Percentiles rank a stretch among this genome's conserved stretches.
Conservation (phyloP, 2,797 vertebrate genomes). For the Ispidina picta region DNA sequence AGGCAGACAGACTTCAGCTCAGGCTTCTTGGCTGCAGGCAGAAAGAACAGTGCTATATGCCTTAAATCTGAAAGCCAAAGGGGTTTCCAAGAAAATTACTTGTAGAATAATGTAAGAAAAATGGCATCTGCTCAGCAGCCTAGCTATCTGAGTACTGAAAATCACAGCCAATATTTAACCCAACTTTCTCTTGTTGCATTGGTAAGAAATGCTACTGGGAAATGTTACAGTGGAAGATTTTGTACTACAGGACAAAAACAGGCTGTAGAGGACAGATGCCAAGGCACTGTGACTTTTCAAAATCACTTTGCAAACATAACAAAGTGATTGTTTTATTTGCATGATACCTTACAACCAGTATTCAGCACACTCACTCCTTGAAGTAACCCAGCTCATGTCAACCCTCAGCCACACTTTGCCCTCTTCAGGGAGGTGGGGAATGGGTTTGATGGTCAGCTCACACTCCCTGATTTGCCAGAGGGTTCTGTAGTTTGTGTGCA, state of each 20-base stretch:
- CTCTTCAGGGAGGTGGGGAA: neutral
- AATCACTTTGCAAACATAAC: neutral
- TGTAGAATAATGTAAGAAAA: neutral
- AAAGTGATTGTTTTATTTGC: neutral
- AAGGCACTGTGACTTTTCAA: neutral
- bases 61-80: neutral
- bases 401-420: rapidly evolving
- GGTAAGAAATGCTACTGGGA: neutral
- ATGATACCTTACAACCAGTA: neutral
- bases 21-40: neutral
- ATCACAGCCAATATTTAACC: neutral
- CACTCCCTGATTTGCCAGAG: rapidly evolving
- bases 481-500: neutral
- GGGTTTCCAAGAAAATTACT: neutral
- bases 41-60: neutral
- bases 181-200: neutral
- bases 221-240: neutral
- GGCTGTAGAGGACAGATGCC: neutral
- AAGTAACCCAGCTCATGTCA: rapidly evolving
- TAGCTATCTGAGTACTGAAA: neutral
- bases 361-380: neutral
- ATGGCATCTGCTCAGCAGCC: neutral
- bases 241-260: neutral
- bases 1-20: neutral
- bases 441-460: rapidly evolving